Base-by-base conservation (phyloP, 2,797 vertebrate genomes). In the Sternarchorhynchus goeldii region DNA sequence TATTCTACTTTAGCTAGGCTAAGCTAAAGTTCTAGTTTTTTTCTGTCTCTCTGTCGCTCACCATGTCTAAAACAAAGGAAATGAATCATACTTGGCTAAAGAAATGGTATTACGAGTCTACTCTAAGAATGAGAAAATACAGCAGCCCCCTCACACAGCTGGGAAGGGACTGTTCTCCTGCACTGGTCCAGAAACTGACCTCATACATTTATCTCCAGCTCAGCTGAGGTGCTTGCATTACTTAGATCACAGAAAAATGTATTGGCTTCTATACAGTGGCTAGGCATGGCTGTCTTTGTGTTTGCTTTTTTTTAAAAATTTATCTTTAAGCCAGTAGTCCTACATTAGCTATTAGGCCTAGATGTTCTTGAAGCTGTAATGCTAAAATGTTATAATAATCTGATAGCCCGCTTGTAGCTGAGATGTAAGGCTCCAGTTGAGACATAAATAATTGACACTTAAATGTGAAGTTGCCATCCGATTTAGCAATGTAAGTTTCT, bases 81-180 rank as follows among this genome's bases (percentile, higher is more conserved):
- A 80, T 86, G 79, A 85, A 58, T 82, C 83, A 81, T 79, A 66
- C 62, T 69, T 79, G 60, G 21, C 73, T 62, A 56, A 71, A 70
- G 78, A 58, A 62, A 77, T 57, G 45, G 77, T 57, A 71, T 77
- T 56, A 67, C 57, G 77, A 55, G 62, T 66, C 29, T 75, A 62
- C 36, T 58, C 6, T 20, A 64, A 63, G 69, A 70, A 77, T 0
- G 62, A 71, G 21, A 71, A 45, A 53, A 80, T 60, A 70, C 65
- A 31, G 29, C 53, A 31, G 20, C 34, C 20, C 60, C n/a, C 36
- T 53, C 50, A 59, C 76, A 77, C 81, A 76, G 78, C 79, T 85
- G 80, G 71, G 34, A 20, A 75, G 73, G 36, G 68, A 20, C 68
- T 56, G 60, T 20, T 81, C 36, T 64, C 29, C 20, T 56, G 75